These are phyloP conservation scores for Barypeithes pellucidus DNA, from an alignment of 2,888 invertebrate species.

Conservation along the genomic window DNA sequence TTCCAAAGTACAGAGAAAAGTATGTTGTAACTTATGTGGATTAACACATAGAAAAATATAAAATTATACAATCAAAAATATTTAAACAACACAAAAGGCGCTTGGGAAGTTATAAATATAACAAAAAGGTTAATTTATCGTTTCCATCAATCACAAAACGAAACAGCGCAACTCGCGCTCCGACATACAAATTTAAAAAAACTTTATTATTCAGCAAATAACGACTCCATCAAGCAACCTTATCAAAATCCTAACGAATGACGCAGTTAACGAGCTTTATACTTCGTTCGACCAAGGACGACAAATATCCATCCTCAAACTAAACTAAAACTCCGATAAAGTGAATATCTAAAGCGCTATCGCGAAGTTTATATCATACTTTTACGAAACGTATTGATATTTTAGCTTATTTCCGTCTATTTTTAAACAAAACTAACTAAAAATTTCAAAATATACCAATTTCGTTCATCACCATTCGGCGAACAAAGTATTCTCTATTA, in stretches of 20 bases:
- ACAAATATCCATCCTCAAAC: conserved; percentile 10
- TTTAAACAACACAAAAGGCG: background rate
- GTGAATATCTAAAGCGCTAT: background rate
- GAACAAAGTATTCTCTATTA: conserved; percentile 46
- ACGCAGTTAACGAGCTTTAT: conserved; percentile 50
- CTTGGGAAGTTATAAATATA: background rate
- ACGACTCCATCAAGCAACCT: conserved; percentile 52
- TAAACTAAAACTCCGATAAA: background rate
- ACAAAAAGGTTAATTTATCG: conserved; percentile 12
- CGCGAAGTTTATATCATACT: background rate
- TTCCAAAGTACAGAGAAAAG: no score
- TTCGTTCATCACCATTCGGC: conserved; percentile 30
- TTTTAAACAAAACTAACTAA: background rate
- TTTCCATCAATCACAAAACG: conserved; percentile 24
- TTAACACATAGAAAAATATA: no score
- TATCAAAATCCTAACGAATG: conserved; percentile 52
- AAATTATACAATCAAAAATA: background rate
- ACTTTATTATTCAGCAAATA: conserved; percentile 51
- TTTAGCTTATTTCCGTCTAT: background rate
- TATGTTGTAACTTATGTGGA: no score
- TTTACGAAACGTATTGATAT: background rate
- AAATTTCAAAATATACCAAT: background rate
- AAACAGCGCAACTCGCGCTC: conserved; percentile 41
- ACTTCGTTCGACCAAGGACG: conserved; percentile 18
- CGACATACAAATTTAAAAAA: conserved; percentile 50